Evolutionary conservation across 2,113 vertebrate species (phyloP).

Genomic region (Saguinus midas): DNA sequence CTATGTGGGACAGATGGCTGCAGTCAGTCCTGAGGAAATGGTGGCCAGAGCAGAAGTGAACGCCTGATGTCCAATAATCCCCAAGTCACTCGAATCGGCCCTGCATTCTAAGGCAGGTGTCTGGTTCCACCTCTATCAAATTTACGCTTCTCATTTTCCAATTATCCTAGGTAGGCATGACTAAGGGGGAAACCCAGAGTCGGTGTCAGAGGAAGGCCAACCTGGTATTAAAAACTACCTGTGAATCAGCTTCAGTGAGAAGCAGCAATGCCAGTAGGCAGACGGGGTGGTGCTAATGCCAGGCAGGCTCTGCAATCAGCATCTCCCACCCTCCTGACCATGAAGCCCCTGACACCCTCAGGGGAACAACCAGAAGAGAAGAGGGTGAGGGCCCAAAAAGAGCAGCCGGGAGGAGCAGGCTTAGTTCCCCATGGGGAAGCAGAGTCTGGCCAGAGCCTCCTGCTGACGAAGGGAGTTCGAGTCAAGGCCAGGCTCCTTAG

Average conservation of each 20-base stretch:
- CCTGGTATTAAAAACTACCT: neutral
- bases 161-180: neutral
- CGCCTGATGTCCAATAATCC: fast-evolving
- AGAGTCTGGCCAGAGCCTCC: neutral
- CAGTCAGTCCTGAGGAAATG: neutral
- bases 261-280: neutral
- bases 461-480: neutral
- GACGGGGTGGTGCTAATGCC: fast-evolving
- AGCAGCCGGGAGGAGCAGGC: neutral
- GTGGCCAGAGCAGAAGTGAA: neutral
- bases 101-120: neutral
- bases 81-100: neutral
- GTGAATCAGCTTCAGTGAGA: neutral
- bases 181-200: neutral
- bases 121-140: neutral
- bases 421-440: neutral
- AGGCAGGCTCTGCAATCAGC: neutral
- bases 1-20: neutral
- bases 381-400: neutral
- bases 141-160: neutral
- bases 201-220: neutral
- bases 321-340: neutral
- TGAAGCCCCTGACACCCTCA: neutral
- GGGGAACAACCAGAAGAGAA: neutral
- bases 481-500: neutral